These are phyloP conservation scores for Zoanthus gigantus DNA, from an alignment of 92 coral and sea anemone species.

Conservation along the genomic window DNA sequence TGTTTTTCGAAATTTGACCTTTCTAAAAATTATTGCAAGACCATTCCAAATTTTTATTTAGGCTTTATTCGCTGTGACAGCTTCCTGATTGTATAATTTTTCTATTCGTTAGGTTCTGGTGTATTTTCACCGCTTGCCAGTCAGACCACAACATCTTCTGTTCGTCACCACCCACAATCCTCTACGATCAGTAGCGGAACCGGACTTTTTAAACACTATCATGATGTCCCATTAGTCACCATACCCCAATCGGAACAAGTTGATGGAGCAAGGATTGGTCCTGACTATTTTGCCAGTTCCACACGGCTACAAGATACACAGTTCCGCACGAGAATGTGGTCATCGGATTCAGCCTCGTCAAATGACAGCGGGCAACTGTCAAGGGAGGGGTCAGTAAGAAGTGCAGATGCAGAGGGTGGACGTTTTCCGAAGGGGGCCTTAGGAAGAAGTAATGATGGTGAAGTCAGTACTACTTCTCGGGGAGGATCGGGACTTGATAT, in stretches of 20 bases:
- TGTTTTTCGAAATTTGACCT: no score
- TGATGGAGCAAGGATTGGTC: slow-evolving; percentile 3
- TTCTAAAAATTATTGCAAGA: no score
- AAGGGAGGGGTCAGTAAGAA: slow-evolving; percentile 38
- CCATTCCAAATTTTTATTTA: no score
- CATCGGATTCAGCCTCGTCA: slow-evolving; percentile 35
- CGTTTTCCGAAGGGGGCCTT: slow-evolving; percentile 23
- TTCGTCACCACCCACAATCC: slow-evolving; percentile 63
- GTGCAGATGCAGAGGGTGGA: slow-evolving; percentile 20
- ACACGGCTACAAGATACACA: slow-evolving; percentile 8
- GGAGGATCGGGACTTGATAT: slow-evolving; percentile 32
- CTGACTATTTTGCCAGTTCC: slow-evolving; percentile 37
- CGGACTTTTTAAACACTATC: slow-evolving; percentile 40
- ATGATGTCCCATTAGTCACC: neutral
- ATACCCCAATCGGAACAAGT: slow-evolving; percentile 27
- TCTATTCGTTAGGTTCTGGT: slow-evolving; percentile 61
- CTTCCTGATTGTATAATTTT: neutral
- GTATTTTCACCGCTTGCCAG: slow-evolving; percentile 88
- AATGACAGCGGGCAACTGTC: slow-evolving; percentile 40
- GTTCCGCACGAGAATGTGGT: slow-evolving; percentile 32
- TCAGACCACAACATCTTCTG: slow-evolving; percentile 55
- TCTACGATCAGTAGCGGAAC: slow-evolving; percentile 43
- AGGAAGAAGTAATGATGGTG: slow-evolving; percentile 36
- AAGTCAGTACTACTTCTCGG: slow-evolving; percentile 26
- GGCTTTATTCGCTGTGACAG: neutral